Evolutionary conservation across 1,140 invertebrate genomes (phyloP), one percentile per base, ranked within the genome.

Genomic region (Drosophila orosa): DNA sequence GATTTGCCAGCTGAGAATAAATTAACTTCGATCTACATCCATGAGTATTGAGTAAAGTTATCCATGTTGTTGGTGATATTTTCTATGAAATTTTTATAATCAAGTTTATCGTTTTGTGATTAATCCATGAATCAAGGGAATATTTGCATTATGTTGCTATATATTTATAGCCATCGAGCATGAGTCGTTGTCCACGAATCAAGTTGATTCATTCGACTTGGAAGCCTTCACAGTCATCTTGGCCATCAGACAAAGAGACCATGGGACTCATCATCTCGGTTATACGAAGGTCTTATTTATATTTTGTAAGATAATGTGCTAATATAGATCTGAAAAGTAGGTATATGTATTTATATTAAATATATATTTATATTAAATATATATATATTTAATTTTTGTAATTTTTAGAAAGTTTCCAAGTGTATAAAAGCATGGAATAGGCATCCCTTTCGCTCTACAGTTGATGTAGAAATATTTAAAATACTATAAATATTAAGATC

Each of bases 101-200:
- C 25, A 42, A 5, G 12, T 3, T 0, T 27, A 29, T 55, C n/a
- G 48, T 31, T n/a, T 27, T 25, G 27, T 56, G 48, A 57, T 45
- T 57, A 57, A 57, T 29, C 65, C 40, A 35, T 69, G 65, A 71
- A 71, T 71, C 67, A 71, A 57, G 15, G 27, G 50, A 40, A 2
- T 17, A 22, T 47, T 57, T 31, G 54, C 65, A 57, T 69, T 68
- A 68, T 68, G 66, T 39, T 65, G 22, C 15, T 31, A 8, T 25
- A 13, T 59, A 25, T 47, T 13, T n/a, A 25, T 25, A 25, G 17
- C 8, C 29, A 61, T 35, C n/a, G 9, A 44, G 55, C 19, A n/a
- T 68, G 48, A 56, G 17, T 62, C 35, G 59, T 17, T 22, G 4
- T 7, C 31, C 19, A 15, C n/a, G 42, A 17, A 9, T 31, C 1